These are phyloP conservation scores for Caenorhabditis japonica DNA, from an alignment of 2,888 invertebrate species.

Conservation along the genomic window DNA sequence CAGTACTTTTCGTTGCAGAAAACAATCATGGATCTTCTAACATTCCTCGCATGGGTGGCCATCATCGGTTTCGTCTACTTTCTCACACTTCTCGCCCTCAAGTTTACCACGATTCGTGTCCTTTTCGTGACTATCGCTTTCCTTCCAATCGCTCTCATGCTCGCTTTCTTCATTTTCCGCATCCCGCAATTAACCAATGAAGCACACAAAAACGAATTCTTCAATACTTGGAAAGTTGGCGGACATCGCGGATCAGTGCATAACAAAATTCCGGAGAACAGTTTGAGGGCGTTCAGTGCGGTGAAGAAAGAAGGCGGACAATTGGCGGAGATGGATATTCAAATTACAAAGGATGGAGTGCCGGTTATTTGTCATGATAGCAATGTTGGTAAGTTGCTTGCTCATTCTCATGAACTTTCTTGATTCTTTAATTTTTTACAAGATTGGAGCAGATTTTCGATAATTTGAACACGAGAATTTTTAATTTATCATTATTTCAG, in stretches of 20 bases:
- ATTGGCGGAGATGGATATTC: slow-evolving; percentile 53
- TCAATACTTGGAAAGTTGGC: slow-evolving; percentile 39
- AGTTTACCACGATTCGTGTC: slow-evolving; percentile 42
- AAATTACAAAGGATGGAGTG: slow-evolving; percentile 44
- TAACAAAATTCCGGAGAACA: slow-evolving; percentile 43
- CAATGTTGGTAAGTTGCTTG: no score
- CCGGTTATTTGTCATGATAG: slow-evolving; percentile 51
- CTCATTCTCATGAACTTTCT: no score
- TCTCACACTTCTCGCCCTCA: slow-evolving; percentile 42
- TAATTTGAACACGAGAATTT: no score
- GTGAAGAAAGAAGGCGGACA: slow-evolving; percentile 51
- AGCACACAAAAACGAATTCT: slow-evolving; percentile 32
- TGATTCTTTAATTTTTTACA: no score
- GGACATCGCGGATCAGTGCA: slow-evolving; percentile 51
- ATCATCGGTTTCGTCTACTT: slow-evolving; percentile 33
- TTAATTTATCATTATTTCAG: no score
- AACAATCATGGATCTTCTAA: slow-evolving; percentile 49
- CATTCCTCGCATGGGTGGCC: slow-evolving; percentile 30
- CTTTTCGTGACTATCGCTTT: slow-evolving; percentile 21
- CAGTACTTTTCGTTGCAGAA: no score
- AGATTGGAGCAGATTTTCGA: no score
- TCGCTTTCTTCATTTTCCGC: slow-evolving; percentile 46
- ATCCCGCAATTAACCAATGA: slow-evolving; percentile 36
- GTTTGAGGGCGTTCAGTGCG: slow-evolving; percentile 42
- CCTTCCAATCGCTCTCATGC: slow-evolving; percentile 30